Evolutionary conservation across 2,113 vertebrate genomes (phyloP), one percentile per base, ranked within the genome.

Genomic region (Rhabdornis inornatus): DNA sequence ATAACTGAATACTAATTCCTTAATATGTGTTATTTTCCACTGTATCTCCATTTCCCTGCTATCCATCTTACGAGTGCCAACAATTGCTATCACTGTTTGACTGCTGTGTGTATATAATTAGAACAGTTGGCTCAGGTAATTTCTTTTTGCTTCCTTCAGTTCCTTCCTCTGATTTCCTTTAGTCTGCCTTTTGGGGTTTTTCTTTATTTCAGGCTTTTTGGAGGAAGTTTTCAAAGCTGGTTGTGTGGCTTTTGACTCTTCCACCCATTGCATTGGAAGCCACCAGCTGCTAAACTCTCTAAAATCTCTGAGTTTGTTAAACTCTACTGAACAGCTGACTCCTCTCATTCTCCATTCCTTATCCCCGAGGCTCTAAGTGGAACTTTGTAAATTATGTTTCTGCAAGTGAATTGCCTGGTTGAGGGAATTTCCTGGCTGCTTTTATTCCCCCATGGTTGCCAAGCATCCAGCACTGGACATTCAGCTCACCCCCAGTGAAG

Each of bases 21-120:
- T 89, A 96, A 94, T 92, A 35, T 31, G 22, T 91, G 63, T 87
- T 90, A 75, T 88, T 97, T 96, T 57, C 80, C 83, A 53, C 68
- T 68, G 23, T 81, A 75, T 83, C 80, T 92, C 60, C 42, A 44
- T 82, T 77, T 90, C 33, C 84, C 83, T 57, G 30, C 76, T 76
- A 83, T 81, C 77, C 1, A 0, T 90, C 85, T 91, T 68, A 85
- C 52, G 64, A 61, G 44, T 22, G 11, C 66, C 83, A 90, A 66
- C 61, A 86, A 83, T 82, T 86, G 66, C 82, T 90, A 81, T 78
- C 84, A 76, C 81, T 44, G 10, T 72, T 90, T 79, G 66, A 94
- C 94, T 92, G 55, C 87, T 74, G 42, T 71, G 93, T 89, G 66
- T 94, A 64, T 94, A 89, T 96, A 92, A 96, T 97, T 97, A 96